Conservation (phyloP, 2,797 vertebrate species). For the Ibycter americanus region DNA sequence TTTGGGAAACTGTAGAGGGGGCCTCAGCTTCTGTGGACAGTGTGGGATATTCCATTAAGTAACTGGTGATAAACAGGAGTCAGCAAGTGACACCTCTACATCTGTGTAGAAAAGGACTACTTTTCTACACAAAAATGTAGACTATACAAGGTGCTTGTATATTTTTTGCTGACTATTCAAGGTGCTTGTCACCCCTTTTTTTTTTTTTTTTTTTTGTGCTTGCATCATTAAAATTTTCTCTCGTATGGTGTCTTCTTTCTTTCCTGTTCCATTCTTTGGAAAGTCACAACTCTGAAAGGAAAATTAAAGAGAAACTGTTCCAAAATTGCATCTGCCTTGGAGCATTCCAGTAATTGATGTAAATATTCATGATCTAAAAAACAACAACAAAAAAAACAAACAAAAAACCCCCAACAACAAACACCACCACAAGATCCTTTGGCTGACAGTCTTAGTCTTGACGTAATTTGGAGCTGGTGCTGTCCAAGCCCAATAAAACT, state of each 20-base stretch:
- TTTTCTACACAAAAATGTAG: no score
- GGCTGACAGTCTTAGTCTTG: background rate
- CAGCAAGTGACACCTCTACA: background rate
- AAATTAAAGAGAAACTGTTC: background rate
- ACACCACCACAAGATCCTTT: background rate
- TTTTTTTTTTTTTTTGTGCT: background rate
- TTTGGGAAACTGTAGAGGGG: background rate
- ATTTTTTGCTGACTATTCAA: no score
- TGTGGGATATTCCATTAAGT: background rate
- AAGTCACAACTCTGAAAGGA: background rate
- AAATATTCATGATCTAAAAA: background rate
- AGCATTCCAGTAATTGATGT: background rate
- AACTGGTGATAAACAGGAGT: background rate
- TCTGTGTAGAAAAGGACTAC: no score
- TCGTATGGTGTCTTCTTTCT: background rate
- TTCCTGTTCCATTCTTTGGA: background rate
- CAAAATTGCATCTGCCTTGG: background rate
- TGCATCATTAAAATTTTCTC: background rate
- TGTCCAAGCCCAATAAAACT: background rate
- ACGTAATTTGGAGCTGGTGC: background rate
- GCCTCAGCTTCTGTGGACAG: background rate
- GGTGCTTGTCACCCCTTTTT: background rate
- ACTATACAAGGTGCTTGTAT: no score
- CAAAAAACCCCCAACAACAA: no score
- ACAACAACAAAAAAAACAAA: background rate